These are phyloP conservation scores for Linnaemya tessellans DNA, from an alignment of 2,888 invertebrate species.

Conservation along the genomic window DNA sequence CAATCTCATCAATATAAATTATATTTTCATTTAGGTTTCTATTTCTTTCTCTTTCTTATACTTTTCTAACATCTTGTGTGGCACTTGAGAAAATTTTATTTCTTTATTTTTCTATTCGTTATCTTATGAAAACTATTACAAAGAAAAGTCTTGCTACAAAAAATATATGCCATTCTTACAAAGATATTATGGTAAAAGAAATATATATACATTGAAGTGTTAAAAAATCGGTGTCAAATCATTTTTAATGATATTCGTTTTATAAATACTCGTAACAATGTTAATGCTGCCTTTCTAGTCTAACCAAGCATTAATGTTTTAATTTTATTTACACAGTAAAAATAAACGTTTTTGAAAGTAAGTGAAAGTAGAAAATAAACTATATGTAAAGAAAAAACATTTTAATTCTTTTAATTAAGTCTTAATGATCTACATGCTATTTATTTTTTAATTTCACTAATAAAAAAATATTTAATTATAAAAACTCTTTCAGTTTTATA, in stretches of 20 bases:
- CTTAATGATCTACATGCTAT: background rate
- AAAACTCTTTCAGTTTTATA: too few relatives aligned
- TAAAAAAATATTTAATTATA: too few relatives aligned
- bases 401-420: background rate
- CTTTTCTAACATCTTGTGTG: conserved; percentile 19
- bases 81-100: conserved; percentile 29
- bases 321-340: background rate
- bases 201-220: conserved; percentile 16
- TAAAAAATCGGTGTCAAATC: conserved; percentile 61
- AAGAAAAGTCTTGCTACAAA: conserved; percentile 15
- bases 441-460: too few relatives aligned
- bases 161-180: background rate
- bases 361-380: conserved; percentile 4
- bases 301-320: background rate
- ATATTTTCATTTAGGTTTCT: conserved; percentile 40
- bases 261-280: background rate
- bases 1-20: conserved; percentile 61
- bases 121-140: conserved; percentile 26
- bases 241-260: conserved; percentile 29
- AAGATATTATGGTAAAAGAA: background rate
- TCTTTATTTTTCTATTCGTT: background rate
- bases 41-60: background rate
- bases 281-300: background rate
- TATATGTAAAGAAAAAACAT: background rate
- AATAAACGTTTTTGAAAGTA: conserved; percentile 12